Percentiles rank a stretch among this genome's conserved stretches.
Evolutionary conservation across 2,797 vertebrate species (phyloP).

Genomic region (Sebastes iracundus): DNA sequence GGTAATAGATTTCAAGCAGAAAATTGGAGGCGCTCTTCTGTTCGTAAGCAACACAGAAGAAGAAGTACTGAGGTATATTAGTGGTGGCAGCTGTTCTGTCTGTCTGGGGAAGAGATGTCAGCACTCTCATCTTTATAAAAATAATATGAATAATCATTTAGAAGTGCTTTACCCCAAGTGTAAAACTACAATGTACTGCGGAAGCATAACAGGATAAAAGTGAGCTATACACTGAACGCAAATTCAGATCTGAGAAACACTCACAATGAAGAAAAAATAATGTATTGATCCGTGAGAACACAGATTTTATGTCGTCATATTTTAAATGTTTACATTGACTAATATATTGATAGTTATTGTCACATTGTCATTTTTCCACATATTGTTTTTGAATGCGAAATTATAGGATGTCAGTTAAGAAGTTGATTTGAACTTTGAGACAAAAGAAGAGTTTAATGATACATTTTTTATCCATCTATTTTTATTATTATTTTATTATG

Average conservation of each 20-base stretch:
- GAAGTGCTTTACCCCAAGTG: not conserved
- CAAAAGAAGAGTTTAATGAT: not conserved
- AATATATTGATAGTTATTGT: not conserved
- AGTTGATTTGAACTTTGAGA: not conserved
- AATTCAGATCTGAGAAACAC: not conserved
- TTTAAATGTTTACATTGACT: not conserved
- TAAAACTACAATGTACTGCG: not conserved
- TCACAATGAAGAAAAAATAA: not conserved
- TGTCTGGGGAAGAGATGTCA: slow-evolving; percentile 2
- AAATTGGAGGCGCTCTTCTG: not conserved
- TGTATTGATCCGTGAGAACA: not conserved
- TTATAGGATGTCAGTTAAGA: not conserved
- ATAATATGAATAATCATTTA: not conserved
- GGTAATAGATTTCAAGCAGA: not conserved
- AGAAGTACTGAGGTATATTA: not conserved
- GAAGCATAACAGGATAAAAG: not conserved
- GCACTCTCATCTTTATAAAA: not conserved
- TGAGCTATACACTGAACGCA: not conserved
- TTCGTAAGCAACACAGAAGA: not conserved
- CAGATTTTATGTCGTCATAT: not conserved
- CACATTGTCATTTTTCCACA: not conserved
- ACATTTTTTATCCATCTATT: not conserved
- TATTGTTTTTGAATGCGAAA: not conserved
- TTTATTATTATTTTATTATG: too few species aligned
- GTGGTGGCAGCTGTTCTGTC: not conserved